Evolutionary conservation across 2,113 vertebrate species (phyloP).

Genomic region (Phoxinus phoxinus): DNA sequence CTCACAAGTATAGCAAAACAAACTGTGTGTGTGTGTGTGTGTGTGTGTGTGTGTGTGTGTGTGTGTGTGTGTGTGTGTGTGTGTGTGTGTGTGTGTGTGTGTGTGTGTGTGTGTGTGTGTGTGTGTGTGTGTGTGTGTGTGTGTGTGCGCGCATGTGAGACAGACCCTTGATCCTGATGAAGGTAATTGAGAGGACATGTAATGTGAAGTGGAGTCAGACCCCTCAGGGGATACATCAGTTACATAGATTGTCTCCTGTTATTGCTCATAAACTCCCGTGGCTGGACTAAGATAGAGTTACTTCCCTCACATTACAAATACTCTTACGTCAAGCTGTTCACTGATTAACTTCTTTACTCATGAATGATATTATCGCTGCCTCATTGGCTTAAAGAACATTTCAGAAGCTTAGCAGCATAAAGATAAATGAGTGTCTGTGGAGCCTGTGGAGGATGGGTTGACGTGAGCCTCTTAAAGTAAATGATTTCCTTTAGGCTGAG

Average conservation of each 20-base stretch:
- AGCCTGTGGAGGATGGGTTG: neutral
- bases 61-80: constrained; percentile 20
- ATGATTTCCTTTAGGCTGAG: neutral
- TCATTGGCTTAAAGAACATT: neutral
- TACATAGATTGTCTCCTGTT: constrained; percentile 32
- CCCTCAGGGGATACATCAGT: constrained; percentile 50
- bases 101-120: no score
- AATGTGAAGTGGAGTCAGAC: constrained; percentile 38
- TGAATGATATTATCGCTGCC: constrained; percentile 4
- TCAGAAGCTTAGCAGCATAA: neutral
- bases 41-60: constrained; percentile 23
- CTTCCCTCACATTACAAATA: constrained; percentile 1
- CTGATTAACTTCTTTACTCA: neutral
- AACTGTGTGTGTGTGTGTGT: no score
- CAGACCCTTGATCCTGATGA: constrained; percentile 6
- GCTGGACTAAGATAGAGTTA: neutral
- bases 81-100: neutral
- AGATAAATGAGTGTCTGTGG: neutral
- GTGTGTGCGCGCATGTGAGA: no score
- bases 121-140: no score
- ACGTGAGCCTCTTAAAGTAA: neutral
- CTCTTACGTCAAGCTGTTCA: neutral
- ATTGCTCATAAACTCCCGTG: constrained; percentile 19
- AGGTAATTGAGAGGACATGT: constrained; percentile 40
- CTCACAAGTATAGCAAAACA: no score